Evolutionary conservation across 2,888 invertebrate genomes (phyloP).

Genomic region (Amiota mariae): DNA sequence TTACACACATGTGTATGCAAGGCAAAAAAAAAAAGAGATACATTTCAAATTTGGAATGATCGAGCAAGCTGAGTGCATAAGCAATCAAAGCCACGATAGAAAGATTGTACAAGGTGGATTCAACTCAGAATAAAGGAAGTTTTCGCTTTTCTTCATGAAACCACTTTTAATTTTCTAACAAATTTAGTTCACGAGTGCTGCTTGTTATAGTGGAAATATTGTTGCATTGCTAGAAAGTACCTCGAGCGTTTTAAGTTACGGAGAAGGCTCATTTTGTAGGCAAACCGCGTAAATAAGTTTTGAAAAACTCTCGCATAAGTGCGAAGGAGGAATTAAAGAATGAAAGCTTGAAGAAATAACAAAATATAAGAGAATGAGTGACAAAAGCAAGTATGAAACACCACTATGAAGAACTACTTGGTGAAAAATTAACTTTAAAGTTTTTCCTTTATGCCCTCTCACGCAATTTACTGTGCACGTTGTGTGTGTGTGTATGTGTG

Average conservation of each 20-base stretch:
- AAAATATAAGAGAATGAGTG: conserved; percentile 36
- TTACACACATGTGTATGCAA: conserved; percentile 12
- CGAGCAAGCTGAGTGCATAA: neutral
- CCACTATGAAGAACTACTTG: conserved; percentile 21
- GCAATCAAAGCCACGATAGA: neutral
- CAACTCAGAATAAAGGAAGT: conserved; percentile 13
- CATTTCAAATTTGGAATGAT: neutral
- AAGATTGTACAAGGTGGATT: conserved; percentile 8
- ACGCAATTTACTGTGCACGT: neutral
- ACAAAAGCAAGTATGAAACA: conserved; percentile 29
- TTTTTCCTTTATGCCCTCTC: conserved; percentile 23
- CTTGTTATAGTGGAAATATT: neutral
- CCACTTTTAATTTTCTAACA: conserved; percentile 17
- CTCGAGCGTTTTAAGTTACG: conserved; percentile 7
- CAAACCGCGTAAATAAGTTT: conserved; percentile 41
- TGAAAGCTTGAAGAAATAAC: neutral
- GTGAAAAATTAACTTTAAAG: conserved; percentile 41
- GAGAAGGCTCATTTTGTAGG: conserved; percentile 24
- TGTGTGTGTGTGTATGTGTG: neutral
- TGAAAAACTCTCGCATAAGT: neutral
- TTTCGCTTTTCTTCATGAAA: conserved; percentile 6
- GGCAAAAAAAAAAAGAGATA: neutral
- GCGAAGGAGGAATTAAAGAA: neutral
- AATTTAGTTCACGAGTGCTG: conserved; percentile 15
- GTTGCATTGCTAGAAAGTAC: neutral